Evolutionary conservation across 2,888 invertebrate species (phyloP).

Genomic region (Unio delphinus): DNA sequence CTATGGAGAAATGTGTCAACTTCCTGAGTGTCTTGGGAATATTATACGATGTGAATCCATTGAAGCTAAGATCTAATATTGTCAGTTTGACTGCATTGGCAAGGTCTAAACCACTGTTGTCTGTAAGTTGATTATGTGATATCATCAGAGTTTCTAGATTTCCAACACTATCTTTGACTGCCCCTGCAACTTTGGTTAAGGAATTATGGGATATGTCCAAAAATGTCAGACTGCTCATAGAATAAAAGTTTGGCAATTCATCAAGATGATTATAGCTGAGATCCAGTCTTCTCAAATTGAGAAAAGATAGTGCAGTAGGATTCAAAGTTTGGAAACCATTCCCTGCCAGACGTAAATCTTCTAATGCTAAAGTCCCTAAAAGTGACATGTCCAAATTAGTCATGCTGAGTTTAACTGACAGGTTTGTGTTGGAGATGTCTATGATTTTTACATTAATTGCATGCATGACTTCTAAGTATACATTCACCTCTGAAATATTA

Average conservation of each 20-base stretch:
- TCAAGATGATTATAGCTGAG: conserved; percentile 40
- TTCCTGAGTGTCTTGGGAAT: conserved; percentile 27
- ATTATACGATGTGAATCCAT: conserved; percentile 31
- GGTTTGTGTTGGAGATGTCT: conserved; percentile 41
- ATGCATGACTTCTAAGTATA: conserved; percentile 35
- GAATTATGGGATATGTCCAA: conserved; percentile 42
- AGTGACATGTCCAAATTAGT: conserved; percentile 18
- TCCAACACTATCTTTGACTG: conserved; percentile 34
- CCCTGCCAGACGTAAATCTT: conserved; percentile 31
- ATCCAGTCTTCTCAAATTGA: conserved; percentile 40
- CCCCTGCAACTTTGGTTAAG: conserved; percentile 28
- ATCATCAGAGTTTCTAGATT: conserved; percentile 43
- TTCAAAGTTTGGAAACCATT: conserved; percentile 24
- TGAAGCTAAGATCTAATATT: conserved; percentile 44
- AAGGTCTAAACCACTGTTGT: conserved; percentile 24
- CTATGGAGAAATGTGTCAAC: conserved; percentile 22
- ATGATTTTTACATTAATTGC: conserved; percentile 33
- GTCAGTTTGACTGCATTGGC: conserved; percentile 27
- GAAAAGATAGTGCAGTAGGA: conserved; percentile 23
- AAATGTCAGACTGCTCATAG: conserved; percentile 24
- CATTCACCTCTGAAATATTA: conserved; percentile 30
- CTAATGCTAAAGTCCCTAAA: conserved; percentile 28
- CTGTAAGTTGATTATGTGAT: conserved; percentile 42
- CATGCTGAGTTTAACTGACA: conserved; percentile 21
- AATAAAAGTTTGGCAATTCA: conserved; percentile 24